phyloP scores from a whole-genome alignment of 2,797 vertebrate species.

The Pseudocheirus occidentalis region DNA sequence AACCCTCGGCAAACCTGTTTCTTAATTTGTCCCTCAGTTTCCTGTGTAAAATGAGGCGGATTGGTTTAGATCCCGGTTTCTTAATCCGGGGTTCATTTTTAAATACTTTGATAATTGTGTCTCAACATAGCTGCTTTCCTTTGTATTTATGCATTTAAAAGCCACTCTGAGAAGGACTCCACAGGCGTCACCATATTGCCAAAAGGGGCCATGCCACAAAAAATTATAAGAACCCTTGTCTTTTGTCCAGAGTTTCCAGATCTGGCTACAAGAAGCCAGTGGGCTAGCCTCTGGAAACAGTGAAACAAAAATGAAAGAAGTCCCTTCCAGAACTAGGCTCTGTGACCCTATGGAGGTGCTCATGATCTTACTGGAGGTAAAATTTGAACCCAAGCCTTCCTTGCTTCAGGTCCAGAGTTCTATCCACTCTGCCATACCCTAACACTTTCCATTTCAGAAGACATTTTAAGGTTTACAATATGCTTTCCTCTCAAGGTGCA shows the following conservation, averaged over 20 bases:
- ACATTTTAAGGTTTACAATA: neutral
- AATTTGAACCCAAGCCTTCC: neutral
- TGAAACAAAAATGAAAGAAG: neutral
- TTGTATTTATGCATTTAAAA: neutral
- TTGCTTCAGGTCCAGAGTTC: neutral
- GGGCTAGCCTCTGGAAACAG: neutral
- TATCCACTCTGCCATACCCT: neutral
- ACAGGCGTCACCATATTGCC: neutral
- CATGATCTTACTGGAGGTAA: neutral
- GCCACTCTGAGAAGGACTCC: neutral
- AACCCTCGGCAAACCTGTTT: neutral
- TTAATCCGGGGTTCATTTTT: neutral
- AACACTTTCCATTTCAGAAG: neutral
- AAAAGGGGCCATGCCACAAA: neutral
- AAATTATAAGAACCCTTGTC: neutral
- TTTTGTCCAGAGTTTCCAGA: neutral
- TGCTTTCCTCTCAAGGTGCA: neutral
- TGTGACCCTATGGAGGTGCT: neutral
- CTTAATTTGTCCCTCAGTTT: neutral
- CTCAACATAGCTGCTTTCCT: neutral
- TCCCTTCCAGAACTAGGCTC: neutral
- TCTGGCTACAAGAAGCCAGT: neutral
- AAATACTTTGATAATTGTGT: neutral
- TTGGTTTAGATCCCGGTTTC: neutral
- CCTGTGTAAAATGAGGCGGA: neutral